Evolutionary conservation across 2,113 vertebrate species (phyloP).

Genomic region (Camelus dromedarius): DNA sequence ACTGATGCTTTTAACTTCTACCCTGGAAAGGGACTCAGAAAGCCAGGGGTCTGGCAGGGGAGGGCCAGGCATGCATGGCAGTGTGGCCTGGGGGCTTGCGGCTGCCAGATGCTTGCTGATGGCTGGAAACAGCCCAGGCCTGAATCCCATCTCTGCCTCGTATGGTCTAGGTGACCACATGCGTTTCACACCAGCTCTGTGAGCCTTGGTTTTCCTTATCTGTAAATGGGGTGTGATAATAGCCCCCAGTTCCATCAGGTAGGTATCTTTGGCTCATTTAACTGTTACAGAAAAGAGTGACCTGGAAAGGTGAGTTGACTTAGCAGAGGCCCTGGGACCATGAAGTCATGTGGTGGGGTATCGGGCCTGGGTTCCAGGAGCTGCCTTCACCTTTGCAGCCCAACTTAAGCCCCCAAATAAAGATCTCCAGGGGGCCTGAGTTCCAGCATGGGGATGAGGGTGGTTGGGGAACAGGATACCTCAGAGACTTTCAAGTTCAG

Average conservation of each 20-base stretch:
- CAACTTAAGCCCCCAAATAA: background rate
- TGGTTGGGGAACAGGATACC: too few species aligned
- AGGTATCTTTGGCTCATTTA: background rate
- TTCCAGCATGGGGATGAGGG: too few species aligned
- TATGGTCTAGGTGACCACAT: accelerated
- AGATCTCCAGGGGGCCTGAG: too few species aligned
- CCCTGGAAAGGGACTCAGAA: background rate
- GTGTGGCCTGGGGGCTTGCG: background rate
- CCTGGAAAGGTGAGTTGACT: background rate
- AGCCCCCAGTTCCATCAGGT: background rate
- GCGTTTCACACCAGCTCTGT: too few species aligned
- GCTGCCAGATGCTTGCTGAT: accelerated
- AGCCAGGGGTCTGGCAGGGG: accelerated
- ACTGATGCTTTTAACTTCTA: accelerated
- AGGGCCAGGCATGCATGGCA: accelerated
- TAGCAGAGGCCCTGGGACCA: background rate
- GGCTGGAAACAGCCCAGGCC: background rate
- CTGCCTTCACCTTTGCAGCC: background rate
- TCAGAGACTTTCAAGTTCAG: background rate
- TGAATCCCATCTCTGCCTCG: background rate
- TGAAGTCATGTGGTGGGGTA: accelerated
- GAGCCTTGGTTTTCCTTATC: background rate
- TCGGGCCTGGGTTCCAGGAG: too few species aligned
- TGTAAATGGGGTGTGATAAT: background rate
- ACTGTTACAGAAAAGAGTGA: background rate